Percentiles rank a stretch among this genome's conserved stretches.
These are phyloP conservation scores for Artibeus jamaicensis DNA, from an alignment of 2,797 vertebrate species.

Conservation along the genomic window DNA sequence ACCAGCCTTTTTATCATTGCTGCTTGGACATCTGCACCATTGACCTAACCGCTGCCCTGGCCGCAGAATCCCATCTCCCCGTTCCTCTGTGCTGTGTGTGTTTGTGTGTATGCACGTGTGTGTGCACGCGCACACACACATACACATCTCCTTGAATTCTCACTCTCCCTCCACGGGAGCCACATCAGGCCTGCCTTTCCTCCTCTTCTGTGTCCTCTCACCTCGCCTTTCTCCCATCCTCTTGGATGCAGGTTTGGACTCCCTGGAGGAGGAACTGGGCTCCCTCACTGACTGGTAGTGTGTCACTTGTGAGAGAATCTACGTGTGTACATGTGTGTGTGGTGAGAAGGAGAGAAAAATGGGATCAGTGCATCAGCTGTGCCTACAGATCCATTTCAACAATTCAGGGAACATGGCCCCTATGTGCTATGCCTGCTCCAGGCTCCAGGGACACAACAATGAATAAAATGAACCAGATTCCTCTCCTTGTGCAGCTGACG, in stretches of 20 bases:
- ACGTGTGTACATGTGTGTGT: accelerated
- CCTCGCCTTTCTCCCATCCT: not conserved
- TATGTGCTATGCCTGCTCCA: not conserved
- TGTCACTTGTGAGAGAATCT: not conserved
- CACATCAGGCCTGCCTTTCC: not conserved
- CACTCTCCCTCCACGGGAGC: not conserved
- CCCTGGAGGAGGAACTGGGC: not conserved
- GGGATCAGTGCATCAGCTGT: not conserved
- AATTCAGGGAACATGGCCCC: accelerated
- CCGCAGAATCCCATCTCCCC: constrained; percentile 63
- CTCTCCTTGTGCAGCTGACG: not conserved
- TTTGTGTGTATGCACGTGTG: not conserved
- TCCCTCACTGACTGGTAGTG: not conserved
- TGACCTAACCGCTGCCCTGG: constrained; percentile 71
- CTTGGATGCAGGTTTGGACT: not conserved
- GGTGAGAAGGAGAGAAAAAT: not conserved
- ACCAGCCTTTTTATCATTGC: constrained; percentile 86
- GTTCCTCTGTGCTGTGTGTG: not conserved
- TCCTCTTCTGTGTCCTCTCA: not conserved
- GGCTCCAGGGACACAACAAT: not conserved
- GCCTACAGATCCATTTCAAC: not conserved
- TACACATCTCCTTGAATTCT: constrained; percentile 42
- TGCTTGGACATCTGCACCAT: constrained; percentile 76
- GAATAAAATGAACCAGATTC: accelerated
- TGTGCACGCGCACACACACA: not conserved